Evolutionary conservation across 1,140 invertebrate species (phyloP), one percentile per base, ranked within the genome.

Genomic region (Nylanderia fulva): DNA sequence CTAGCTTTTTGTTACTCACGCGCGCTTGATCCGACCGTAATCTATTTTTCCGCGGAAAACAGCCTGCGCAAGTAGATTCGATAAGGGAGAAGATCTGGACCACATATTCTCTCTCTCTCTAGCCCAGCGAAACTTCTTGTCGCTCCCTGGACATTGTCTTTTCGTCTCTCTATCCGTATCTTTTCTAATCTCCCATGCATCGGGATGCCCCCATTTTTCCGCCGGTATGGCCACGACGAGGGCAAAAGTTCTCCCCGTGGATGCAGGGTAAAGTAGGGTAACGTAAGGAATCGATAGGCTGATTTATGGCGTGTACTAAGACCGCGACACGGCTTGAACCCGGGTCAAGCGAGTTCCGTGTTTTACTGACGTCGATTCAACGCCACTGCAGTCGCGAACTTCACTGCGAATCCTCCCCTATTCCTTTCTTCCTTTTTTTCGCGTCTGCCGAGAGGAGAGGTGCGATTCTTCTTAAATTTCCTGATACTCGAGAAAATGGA

Each of bases 241-340:
- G 86, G 82, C 61, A 85, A 87, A 85, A 69, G 71, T 86, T 76
- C 68, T 56, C 84, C 84, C 36, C 56, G 42, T 58, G 75, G 77
- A 56, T 42, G 63, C 63, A n/a, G 36, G 52, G 18, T 18, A 29
- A 52, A 85, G 69, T 64, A 24, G 36, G 52, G 36, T 18, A 15
- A 29, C 84, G 69, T 66, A 79, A 71, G 75, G 84, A 84, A 93
- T 93, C 90, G 90, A 92, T 90, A 88, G 85, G 52, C 87, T 92
- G 92, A 93, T 93, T 92, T 92, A 93, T 91, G 89, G 88, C 76
- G 36, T 56, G 82, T 71, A 86, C 75, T 77, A 87, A 80, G 84
- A 88, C 80, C 86, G 85, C 85, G 74, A 84, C 88, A 89, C 89
- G 85, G 89, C 86, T 88, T 86, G 85, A 86, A 87, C 84, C 77